Evolutionary conservation across 2,797 vertebrate species (phyloP), one percentile per base, ranked within the genome.

Genomic region (Prunella strophiata): DNA sequence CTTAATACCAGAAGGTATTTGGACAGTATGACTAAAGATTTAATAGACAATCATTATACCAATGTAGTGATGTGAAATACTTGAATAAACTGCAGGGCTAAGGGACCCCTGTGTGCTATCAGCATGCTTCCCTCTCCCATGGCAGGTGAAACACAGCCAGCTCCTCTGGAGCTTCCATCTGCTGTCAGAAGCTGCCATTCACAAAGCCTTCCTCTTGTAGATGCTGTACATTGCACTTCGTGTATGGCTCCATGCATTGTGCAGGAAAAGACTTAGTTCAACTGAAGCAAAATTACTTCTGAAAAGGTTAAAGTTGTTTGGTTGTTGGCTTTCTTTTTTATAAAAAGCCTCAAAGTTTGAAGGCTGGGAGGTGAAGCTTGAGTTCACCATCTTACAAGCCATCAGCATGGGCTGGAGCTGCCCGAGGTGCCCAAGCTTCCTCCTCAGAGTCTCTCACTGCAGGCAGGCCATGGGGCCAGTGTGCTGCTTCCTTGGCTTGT

Each of bases 151-250:
- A n/a, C 23, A 6, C 12, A 76, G 10, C 32, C 57, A 83, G 55
- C 30, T 90, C 15, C 40, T 38, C 70, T 25, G 55, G 21, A 0
- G 1, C 32, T 62, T 47, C 16, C 19, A 15, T 67, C 48, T 42
- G 36, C 63, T 70, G n/a, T 40, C 68, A 67, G 75, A 66, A 47
- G 5, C 19, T 11, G 10, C 34, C 3, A 7, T 54, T 79, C 9
- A 13, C 42, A 43, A 71, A 81, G 34, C 58, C 22, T 66, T 81
- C 34, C 66, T 1, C 0, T 3, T 65, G 13, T 4, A 43, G 34
- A 40, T 61, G 13, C 16, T 75, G 0, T 16, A 6, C 0, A 0
- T 34, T 55, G 27, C 1, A 1, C 55, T 76, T 65, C 11, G 1
- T 40, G 7, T 30, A 15, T 32, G 30, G 11, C 21, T 47, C 2